Base-by-base conservation (phyloP, 2,888 invertebrate species). In the Tigriopus californicus region DNA sequence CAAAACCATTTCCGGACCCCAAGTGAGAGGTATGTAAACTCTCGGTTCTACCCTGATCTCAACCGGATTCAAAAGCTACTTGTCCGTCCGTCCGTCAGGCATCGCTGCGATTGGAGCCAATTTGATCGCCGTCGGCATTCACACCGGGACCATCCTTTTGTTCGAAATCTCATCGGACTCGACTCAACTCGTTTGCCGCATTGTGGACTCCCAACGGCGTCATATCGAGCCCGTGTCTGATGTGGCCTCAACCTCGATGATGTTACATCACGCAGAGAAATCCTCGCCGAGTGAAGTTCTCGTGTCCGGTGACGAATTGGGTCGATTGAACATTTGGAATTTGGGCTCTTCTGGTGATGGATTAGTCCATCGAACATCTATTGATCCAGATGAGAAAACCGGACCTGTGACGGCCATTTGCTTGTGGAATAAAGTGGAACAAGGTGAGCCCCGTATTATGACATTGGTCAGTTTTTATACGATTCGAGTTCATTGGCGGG, bases 391-490 rank as follows among this genome's bases (percentile, higher is more conserved):
- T 54, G 24, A 18, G 15, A 41, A 54, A 15, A 33, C 25, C 24
- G 33, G 18, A 18, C 54, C 54, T n/a, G 54, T 54, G 6, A 54
- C 54, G 13, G 54, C 54, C 40, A 41, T 54, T 33, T 41, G 54
- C 18, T 18, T 54, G 10, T 54, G 54, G 54, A 54, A 54, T 41
- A 54, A 54, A 54, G 41, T 54, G 8, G 33, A 33, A 22, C 54
- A 41, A 25, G 52, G 33, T 33, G 8, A 33, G 3, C 3, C 33
- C 8, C 33, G n/a, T n/a, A n/a, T n/a, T n/a, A n/a, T n/a, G n/a
- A n/a, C n/a, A n/a, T n/a, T n/a, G n/a, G n/a, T n/a, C n/a, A n/a
- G n/a, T n/a, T n/a, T n/a, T n/a, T n/a, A n/a, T n/a, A n/a, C n/a
- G n/a, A n/a, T n/a, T n/a, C n/a, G n/a, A n/a, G n/a, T n/a, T n/a